Conservation (phyloP, 2,113 vertebrate species). For the Parus major region DNA sequence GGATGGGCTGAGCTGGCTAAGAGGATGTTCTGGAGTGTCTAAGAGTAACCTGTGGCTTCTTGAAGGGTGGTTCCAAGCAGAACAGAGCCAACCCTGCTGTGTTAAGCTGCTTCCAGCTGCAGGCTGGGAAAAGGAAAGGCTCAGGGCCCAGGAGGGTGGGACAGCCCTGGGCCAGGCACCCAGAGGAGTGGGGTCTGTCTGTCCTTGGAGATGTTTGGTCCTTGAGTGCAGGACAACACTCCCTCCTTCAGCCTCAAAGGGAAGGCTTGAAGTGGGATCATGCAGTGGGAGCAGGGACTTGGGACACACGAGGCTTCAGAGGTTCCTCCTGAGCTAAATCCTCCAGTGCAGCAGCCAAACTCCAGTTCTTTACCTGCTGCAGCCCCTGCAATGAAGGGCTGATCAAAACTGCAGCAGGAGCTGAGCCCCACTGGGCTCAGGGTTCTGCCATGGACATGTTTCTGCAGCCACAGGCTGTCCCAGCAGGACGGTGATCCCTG, state of each 20-base stretch:
- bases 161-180: background rate
- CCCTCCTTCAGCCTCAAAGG: background rate
- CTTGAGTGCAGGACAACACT: accelerated
- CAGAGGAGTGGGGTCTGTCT: background rate
- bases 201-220: background rate
- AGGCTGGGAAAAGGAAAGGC: background rate
- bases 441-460: background rate
- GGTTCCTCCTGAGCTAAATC: background rate
- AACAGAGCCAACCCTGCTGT: background rate
- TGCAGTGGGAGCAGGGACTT: background rate
- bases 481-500: background rate
- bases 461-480: background rate
- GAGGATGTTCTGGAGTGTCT: background rate
- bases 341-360: background rate
- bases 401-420: background rate
- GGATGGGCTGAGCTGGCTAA: background rate
- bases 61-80: background rate
- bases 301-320: accelerated
- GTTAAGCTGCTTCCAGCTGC: background rate
- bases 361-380: background rate
- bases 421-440: accelerated
- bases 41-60: background rate
- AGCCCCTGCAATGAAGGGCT: background rate
- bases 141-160: background rate
- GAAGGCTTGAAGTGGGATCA: background rate